Conservation (phyloP, 1,140 invertebrate genomes). For the Bradysia coprophila region DNA sequence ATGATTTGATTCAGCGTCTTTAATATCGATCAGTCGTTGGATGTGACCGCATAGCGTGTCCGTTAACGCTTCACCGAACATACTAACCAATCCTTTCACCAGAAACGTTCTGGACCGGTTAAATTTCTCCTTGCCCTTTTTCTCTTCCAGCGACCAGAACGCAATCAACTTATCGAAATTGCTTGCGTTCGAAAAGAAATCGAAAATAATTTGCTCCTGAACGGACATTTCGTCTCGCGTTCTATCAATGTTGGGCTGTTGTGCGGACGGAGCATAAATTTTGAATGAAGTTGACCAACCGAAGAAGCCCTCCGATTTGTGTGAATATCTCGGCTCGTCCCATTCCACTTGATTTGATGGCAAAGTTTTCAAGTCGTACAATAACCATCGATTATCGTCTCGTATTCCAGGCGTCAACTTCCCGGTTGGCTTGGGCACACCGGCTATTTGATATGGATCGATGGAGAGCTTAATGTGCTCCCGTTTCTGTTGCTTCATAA, state of each 20-base stretch:
- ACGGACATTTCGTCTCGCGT: constrained; percentile 28
- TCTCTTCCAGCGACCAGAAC: constrained; percentile 68
- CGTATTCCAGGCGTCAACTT: constrained; percentile 27
- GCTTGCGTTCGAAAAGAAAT: constrained; percentile 45
- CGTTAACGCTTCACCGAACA: constrained; percentile 49
- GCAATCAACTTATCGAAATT: constrained; percentile 56
- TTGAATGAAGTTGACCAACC: constrained; percentile 33
- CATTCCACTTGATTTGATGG: constrained; percentile 49
- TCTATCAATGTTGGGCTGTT: constrained; percentile 38
- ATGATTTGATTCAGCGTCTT: constrained; percentile 55
- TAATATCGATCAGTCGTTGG: constrained; percentile 39
- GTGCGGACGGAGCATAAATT: constrained; percentile 36
- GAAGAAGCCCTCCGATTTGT: constrained; percentile 62
- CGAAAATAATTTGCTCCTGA: constrained; percentile 41
- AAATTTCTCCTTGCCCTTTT: constrained; percentile 71
- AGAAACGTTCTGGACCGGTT: constrained; percentile 40
- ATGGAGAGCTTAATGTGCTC: constrained; percentile 38
- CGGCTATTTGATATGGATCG: constrained; percentile 26
- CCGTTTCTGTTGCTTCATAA: constrained; percentile 60
- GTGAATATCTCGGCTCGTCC: constrained; percentile 46
- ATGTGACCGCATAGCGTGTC: constrained; percentile 44
- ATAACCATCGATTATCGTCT: constrained; percentile 51
- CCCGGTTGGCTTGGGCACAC: constrained; percentile 8
- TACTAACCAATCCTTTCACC: constrained; percentile 49
- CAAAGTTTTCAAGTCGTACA: constrained; percentile 39